Percentiles rank a stretch among this genome's conserved stretches.
Evolutionary conservation across 2,797 vertebrate species (phyloP).

Genomic region (Cynopterus sphinx): DNA sequence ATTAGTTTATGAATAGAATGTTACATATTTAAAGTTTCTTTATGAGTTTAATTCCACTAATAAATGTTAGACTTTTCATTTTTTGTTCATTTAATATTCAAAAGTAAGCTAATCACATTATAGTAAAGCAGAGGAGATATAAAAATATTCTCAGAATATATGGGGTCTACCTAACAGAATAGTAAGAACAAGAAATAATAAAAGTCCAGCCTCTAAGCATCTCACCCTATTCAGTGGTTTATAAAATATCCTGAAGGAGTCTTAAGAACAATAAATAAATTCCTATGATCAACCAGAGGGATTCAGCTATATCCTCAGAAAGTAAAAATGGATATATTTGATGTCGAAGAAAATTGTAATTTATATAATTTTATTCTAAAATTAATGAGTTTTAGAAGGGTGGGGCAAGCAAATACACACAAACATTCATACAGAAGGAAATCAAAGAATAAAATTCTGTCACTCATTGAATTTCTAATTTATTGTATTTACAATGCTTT

Average conservation of each 20-base stretch:
- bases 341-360: background rate
- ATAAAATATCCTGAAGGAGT: background rate
- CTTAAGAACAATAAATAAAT: background rate
- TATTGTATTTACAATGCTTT: background rate
- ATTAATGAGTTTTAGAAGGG: background rate
- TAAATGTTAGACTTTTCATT: background rate
- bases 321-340: background rate
- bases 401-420: background rate
- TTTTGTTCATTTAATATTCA: slow-evolving; percentile 24
- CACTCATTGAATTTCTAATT: background rate
- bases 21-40: background rate
- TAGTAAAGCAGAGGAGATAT: background rate
- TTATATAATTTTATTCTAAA: background rate
- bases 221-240: background rate
- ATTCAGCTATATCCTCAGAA: background rate
- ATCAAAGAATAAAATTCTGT: background rate
- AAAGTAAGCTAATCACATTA: background rate
- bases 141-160: background rate
- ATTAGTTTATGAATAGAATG: slow-evolving; percentile 24
- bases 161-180: background rate
- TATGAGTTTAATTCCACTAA: background rate
- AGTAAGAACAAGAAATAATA: background rate
- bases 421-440: background rate
- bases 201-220: background rate
- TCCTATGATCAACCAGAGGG: background rate